Evolutionary conservation across 23 tunicate genomes (phyloP).

Genomic region (Diplosoma virens): DNA sequence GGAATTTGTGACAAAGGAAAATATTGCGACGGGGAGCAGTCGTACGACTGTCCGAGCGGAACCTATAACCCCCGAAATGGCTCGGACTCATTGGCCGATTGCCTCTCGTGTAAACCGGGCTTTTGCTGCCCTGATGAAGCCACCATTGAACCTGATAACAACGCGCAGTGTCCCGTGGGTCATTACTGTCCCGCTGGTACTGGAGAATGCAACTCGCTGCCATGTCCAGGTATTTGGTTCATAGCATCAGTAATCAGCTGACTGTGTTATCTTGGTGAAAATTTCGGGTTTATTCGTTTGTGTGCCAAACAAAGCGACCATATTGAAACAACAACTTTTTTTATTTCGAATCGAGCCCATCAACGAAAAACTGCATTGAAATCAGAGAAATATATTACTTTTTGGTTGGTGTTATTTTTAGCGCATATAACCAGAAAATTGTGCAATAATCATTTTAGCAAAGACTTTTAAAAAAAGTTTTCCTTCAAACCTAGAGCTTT

Average conservation of each 20-base stretch:
- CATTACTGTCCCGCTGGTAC: slow-evolving; percentile 92
- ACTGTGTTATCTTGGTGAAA: no score
- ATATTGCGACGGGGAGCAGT: slow-evolving; percentile 74
- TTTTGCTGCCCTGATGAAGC: slow-evolving; percentile 61
- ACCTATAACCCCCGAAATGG: slow-evolving; percentile 79
- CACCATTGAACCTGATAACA: slow-evolving; percentile 30
- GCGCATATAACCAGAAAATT: no score
- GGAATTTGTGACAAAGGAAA: slow-evolving; percentile 60
- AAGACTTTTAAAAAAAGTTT: background rate
- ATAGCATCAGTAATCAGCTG: no score
- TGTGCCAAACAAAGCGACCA: no score
- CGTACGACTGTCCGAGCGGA: slow-evolving; percentile 69
- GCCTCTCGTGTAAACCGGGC: slow-evolving; percentile 71
- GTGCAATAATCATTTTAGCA: no score
- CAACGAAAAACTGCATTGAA: no score
- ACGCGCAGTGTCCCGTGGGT: slow-evolving; percentile 41
- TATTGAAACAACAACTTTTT: no score
- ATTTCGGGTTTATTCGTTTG: no score
- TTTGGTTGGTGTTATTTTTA: no score
- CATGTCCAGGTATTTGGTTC: slow-evolving; percentile 96
- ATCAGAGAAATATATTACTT: no score
- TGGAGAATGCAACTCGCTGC: slow-evolving; percentile 40
- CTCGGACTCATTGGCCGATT: slow-evolving; percentile 31
- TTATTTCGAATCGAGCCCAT: no score
- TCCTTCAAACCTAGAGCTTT: background rate